Evolutionary conservation across 2,113 vertebrate genomes (phyloP), one percentile per base, ranked within the genome.

Genomic region (Tachuris rubrigastra): DNA sequence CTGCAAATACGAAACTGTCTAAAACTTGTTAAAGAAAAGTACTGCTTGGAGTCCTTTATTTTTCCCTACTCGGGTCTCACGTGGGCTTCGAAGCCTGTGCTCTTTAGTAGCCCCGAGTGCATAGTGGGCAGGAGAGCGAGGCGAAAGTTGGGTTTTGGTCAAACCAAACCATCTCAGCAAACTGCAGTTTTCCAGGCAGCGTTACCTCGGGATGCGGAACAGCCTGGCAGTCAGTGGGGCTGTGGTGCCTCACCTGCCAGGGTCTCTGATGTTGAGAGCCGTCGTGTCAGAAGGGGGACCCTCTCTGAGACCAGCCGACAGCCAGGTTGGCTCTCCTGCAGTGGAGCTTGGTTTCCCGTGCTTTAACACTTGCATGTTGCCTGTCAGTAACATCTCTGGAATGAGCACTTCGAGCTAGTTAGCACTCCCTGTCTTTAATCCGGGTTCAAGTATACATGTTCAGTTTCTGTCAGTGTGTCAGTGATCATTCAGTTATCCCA

Each of bases 401-500:
- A 72, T 67, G 7, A 46, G 33, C 17, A 5, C 11, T 46, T 20
- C 3, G 56, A 79, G 28, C 0, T 25, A 35, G 0, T 74, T 60
- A 47, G 10, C 7, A 3, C 23, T 65, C 24, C 14, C 33, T 37
- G 27, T 25, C 30, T 52, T 52, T 65, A 73, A 20, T 23, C 44
- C 9, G 3, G 14, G 12, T 6, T 81, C 21, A 19, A 7, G 22
- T 59, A 0, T 21, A 22, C n/a, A 4, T 35, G 4, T 49, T 33
- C 21, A 5, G 1, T 81, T 58, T 49, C 37, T 44, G 69, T 9
- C 33, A 24, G 14, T 3, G 11, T 72, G 58, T 52, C n/a, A 2
- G 42, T 7, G n/a, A 25, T 28, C 4, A 0, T 9, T 76, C 0
- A 0, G 5, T 91, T 73, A 28, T 41, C 73, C 16, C n/a, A 4